Conservation (phyloP, 2,113 vertebrate genomes). For the Polypterus bichir region DNA sequence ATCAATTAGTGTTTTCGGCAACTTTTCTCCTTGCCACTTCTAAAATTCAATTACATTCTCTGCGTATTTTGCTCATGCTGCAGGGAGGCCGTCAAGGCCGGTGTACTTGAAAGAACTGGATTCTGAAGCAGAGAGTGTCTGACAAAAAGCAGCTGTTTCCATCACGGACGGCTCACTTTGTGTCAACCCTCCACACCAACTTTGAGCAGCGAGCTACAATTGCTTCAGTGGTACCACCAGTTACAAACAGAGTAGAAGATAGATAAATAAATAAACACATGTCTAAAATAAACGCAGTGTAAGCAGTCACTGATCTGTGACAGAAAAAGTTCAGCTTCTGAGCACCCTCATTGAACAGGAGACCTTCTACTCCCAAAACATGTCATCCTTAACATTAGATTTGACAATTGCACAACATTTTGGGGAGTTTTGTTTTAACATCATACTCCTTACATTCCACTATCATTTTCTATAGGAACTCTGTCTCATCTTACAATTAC, state of each 20-base stretch:
- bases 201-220: neutral
- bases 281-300: conserved; percentile 9
- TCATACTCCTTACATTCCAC: no score
- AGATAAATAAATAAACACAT: conserved; percentile 8
- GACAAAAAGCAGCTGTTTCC: conserved; percentile 10
- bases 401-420: neutral
- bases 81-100: no score
- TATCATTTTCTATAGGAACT: no score
- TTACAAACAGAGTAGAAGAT: conserved; percentile 9
- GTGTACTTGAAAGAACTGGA: conserved; percentile 3
- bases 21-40: no score
- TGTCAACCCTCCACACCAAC: neutral
- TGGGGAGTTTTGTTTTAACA: no score
- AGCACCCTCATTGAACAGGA: neutral
- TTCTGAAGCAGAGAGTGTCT: conserved; percentile 2
- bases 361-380: neutral
- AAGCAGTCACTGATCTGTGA: conserved; percentile 5
- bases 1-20: no score
- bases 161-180: neutral
- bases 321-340: conserved; percentile 9
- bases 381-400: neutral
- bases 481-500: no score
- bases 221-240: conserved; percentile 7
- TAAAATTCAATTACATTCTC: no score
- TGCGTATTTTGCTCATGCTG: no score